These are phyloP conservation scores for Agyllia agylla DNA, from an alignment of 2,888 invertebrate species.

Conservation along the genomic window DNA sequence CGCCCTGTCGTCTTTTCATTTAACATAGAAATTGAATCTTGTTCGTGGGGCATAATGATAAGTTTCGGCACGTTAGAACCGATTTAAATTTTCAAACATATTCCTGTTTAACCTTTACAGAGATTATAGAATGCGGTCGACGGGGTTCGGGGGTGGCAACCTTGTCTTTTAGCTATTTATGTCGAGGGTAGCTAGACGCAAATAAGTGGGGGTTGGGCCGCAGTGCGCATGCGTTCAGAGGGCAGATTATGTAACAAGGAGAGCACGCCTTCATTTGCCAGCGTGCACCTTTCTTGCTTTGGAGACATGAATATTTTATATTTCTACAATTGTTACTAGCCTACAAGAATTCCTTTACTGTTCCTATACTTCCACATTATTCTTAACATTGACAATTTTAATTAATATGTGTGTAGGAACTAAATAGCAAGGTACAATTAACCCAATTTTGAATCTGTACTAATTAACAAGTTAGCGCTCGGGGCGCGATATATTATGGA, in stretches of 20 bases:
- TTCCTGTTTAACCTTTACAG: constrained; percentile 89
- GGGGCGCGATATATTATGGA: constrained; percentile 2
- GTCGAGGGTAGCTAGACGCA: constrained; percentile 84
- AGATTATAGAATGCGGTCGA: constrained; percentile 89
- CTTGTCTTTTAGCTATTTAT: constrained; percentile 91
- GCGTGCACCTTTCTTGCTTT: constrained; percentile 74
- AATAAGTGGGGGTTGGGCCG: constrained; percentile 84
- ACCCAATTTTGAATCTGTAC: constrained; percentile 10
- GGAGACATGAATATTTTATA: constrained; percentile 73
- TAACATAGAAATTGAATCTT: constrained; percentile 13
- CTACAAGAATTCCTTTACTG: constrained; percentile 68
- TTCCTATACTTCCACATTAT: neutral
- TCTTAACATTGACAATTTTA: neutral
- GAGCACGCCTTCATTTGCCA: constrained; percentile 81
- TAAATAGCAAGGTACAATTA: constrained; percentile 55
- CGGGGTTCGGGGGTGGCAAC: constrained; percentile 88
- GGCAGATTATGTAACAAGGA: constrained; percentile 87
- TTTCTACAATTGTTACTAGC: constrained; percentile 60
- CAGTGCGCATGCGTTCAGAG: constrained; percentile 86
- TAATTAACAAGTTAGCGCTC: neutral
- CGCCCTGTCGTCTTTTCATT: neutral
- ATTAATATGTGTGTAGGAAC: neutral
- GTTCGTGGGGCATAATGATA: constrained; percentile 45
- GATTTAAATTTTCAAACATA: constrained; percentile 86
- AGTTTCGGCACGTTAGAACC: constrained; percentile 82